Conservation (phyloP, 2,888 invertebrate species). For the Pyralis farinalis region DNA sequence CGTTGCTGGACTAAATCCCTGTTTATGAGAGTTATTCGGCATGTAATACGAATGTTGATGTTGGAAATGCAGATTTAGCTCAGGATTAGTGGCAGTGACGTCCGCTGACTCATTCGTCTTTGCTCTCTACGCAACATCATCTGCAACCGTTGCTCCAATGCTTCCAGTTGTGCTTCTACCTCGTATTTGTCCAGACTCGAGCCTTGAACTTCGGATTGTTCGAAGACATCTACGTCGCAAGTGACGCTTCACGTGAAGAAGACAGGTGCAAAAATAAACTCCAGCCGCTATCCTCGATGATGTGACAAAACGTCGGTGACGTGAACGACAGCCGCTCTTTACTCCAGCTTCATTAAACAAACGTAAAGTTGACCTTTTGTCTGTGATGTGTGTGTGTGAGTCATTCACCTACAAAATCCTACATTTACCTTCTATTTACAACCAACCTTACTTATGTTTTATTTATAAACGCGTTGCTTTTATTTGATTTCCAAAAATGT, state of each 20-base stretch:
- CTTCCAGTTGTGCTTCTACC: neutral
- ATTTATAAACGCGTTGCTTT: constrained; percentile 63
- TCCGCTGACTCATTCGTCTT: constrained; percentile 18
- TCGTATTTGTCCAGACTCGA: no score
- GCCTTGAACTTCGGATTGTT: no score
- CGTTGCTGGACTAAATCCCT: constrained; percentile 16
- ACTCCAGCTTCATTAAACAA: constrained; percentile 24
- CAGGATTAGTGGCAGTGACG: constrained; percentile 38
- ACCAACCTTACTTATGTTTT: constrained; percentile 56
- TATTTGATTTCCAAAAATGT: constrained; percentile 79
- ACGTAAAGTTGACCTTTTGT: constrained; percentile 43
- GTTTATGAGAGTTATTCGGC: constrained; percentile 26
- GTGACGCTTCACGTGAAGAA: constrained; percentile 2
- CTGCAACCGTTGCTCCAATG: neutral
- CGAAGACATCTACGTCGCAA: neutral
- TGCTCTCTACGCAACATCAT: constrained; percentile 14
- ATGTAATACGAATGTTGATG: constrained; percentile 24
- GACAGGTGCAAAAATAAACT: constrained; percentile 4
- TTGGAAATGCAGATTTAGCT: constrained; percentile 34
- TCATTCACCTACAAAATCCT: constrained; percentile 30
- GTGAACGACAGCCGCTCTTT: neutral
- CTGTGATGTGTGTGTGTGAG: constrained; percentile 23
- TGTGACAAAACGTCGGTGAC: constrained; percentile 3
- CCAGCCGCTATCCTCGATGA: constrained; percentile 3
- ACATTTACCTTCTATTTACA: constrained; percentile 46